Evolutionary conservation across 2,797 vertebrate species (phyloP).

Genomic region (Morelia viridis): DNA sequence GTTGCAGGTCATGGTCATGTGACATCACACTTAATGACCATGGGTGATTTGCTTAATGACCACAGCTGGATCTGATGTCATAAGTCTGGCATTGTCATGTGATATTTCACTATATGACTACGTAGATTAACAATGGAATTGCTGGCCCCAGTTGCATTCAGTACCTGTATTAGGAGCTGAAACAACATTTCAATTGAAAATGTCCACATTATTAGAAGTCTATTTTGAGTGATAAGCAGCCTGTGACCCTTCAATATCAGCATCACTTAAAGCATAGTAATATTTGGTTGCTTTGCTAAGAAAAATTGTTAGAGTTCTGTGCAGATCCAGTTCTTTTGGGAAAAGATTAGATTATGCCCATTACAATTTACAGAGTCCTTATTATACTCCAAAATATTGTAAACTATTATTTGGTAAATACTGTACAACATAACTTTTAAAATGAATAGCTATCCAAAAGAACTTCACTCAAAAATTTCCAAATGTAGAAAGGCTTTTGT

Average conservation of each 20-base stretch:
- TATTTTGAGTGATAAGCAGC: not conserved
- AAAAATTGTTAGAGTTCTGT: not conserved
- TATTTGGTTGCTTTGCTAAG: not conserved
- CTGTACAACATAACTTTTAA: conserved; percentile 6
- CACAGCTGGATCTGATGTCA: no score
- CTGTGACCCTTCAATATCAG: not conserved
- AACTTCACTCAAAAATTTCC: conserved; percentile 35
- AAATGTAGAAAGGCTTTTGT: not conserved
- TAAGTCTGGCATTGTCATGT: no score
- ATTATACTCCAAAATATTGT: not conserved
- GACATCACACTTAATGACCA: no score
- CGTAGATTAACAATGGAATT: no score
- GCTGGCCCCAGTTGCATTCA: no score
- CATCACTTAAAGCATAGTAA: not conserved
- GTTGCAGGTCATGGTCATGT: no score
- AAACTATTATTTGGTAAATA: conserved; percentile 18
- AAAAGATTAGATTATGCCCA: not conserved
- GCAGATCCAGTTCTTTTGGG: no score
- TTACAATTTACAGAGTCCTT: not conserved
- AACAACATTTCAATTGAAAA: not conserved
- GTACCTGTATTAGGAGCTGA: not conserved
- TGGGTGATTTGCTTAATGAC: no score
- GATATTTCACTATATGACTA: no score
- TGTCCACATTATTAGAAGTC: not conserved
- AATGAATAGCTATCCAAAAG: conserved; percentile 38